Conservation (phyloP, 1,140 invertebrate genomes). For the Bombus sylvicola region DNA sequence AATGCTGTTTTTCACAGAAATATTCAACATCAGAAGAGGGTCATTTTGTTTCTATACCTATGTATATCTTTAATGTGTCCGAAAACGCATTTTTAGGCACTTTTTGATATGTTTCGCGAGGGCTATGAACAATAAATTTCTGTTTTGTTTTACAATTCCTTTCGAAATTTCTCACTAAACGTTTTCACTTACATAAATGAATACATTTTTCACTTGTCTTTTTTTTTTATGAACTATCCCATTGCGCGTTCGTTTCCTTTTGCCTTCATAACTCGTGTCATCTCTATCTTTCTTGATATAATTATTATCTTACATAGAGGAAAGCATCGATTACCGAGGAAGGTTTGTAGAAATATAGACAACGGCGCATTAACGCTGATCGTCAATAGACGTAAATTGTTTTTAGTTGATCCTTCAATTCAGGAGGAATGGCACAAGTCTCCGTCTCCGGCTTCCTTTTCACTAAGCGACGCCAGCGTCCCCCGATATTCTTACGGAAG, state of each 20-base stretch:
- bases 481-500: slow-evolving; percentile 91
- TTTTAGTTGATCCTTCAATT: slow-evolving; percentile 93
- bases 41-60: slow-evolving; percentile 1
- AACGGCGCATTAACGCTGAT: slow-evolving; percentile 26
- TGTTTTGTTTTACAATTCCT: neutral
- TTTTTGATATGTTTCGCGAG: slow-evolving; percentile 58
- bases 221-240: neutral
- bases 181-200: neutral
- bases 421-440: slow-evolving; percentile 92
- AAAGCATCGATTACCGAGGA: slow-evolving; percentile 73
- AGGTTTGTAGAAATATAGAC: slow-evolving; percentile 61
- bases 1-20: neutral
- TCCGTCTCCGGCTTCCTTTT: slow-evolving; percentile 91
- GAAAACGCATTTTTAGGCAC: slow-evolving; percentile 52
- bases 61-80: neutral
- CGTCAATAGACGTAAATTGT: slow-evolving; percentile 93
- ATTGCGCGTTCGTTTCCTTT: neutral
- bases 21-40: slow-evolving; percentile 26
- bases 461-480: slow-evolving; percentile 90
- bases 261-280: neutral
- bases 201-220: neutral
- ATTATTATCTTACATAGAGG: slow-evolving; percentile 60
- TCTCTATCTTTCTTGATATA: slow-evolving; percentile 15
- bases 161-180: neutral
- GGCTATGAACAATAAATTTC: neutral